These are phyloP conservation scores for Tautogolabrus adspersus DNA, from an alignment of 2,113 vertebrate genomes.

Conservation along the genomic window DNA sequence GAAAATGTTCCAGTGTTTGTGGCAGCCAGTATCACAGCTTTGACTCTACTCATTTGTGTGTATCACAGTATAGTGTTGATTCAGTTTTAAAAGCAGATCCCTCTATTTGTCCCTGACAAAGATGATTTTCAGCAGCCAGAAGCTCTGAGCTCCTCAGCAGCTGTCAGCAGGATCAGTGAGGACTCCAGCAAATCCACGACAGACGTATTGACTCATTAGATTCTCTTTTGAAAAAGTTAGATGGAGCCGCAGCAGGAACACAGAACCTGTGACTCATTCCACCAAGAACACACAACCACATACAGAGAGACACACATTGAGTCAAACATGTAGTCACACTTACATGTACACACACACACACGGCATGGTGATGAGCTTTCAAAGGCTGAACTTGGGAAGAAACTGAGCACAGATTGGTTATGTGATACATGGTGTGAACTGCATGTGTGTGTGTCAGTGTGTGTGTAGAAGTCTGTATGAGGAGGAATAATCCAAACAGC, in stretches of 20 bases:
- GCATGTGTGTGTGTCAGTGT: not conserved
- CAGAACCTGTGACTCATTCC: constrained; percentile 53
- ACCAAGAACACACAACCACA: constrained; percentile 37
- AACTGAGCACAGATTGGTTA: constrained; percentile 60
- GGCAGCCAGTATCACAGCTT: not conserved
- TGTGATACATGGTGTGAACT: constrained; percentile 46
- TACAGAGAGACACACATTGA: constrained; percentile 15
- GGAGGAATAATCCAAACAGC: constrained; percentile 3
- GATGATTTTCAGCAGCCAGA: constrained; percentile 11
- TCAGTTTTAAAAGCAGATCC: constrained; percentile 17
- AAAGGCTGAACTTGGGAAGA: constrained; percentile 59
- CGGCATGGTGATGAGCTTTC: constrained; percentile 45
- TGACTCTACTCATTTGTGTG: constrained; percentile 5
- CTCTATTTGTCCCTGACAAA: constrained; percentile 7
- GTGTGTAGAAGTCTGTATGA: not conserved
- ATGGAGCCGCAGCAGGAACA: constrained; percentile 50
- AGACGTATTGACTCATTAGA: constrained; percentile 40
- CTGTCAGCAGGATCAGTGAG: constrained; percentile 26
- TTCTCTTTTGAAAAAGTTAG: constrained; percentile 38
- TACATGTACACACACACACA: constrained; percentile 26
- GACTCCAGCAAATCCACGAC: constrained; percentile 41
- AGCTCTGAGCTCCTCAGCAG: constrained; percentile 37
- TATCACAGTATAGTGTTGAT: not conserved
- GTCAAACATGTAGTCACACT: constrained; percentile 34
- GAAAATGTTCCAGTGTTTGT: not conserved